Base-by-base conservation (phyloP, 53 echinoderm and acorn worm species). In the Paracentrotus lividus region DNA sequence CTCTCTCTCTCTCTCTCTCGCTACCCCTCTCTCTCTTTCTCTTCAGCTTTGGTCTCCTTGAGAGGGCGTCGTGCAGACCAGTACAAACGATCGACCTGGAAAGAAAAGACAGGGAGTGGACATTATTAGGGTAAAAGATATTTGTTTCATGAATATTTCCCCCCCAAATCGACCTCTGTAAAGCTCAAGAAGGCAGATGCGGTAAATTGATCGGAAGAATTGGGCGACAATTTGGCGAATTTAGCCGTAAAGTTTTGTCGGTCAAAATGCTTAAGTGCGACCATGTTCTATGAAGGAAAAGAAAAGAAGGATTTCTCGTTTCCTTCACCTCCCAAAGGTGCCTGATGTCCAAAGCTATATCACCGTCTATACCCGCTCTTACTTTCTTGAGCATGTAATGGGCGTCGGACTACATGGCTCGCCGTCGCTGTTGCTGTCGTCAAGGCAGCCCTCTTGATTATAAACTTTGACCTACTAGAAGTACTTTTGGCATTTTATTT, bases 221-320 rank as follows among this genome's bases (percentile, higher is more conserved):
- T 90, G 90, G 90, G 90, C 90, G 90, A 90, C 90, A 90, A 66
- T 90, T 90, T 90, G 90, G 90, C 90, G 90, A 65, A 90, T 90
- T 90, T 65, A n/a, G 85, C 85, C 29, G 26, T 51, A 31, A 51
- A 85, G 85, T 85, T 85, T 85, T 51, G 85, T 27, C 29, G 85
- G 85, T 49, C 51, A 77, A 8, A 57, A 49, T 45, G 84, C 47
- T 49, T 15, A 49, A 44, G 44, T 47, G 84, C 36, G 36, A 84
- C 45, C n/a, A n/a, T 45, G n/a, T 45, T 15, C 49, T 14, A 40
- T 38, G 7, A 38, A 72, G 24, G 18, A 72, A 72, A 27, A 69
- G 15, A n/a, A 72, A 72, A 72, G 18, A 38, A 36, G 36, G 21
- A 69, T 69, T 69, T 72, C 40, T 69, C 4, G 29, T 38, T 40